Conservation (phyloP, 2,113 vertebrate species). For the Limnothrissa miodon region DNA sequence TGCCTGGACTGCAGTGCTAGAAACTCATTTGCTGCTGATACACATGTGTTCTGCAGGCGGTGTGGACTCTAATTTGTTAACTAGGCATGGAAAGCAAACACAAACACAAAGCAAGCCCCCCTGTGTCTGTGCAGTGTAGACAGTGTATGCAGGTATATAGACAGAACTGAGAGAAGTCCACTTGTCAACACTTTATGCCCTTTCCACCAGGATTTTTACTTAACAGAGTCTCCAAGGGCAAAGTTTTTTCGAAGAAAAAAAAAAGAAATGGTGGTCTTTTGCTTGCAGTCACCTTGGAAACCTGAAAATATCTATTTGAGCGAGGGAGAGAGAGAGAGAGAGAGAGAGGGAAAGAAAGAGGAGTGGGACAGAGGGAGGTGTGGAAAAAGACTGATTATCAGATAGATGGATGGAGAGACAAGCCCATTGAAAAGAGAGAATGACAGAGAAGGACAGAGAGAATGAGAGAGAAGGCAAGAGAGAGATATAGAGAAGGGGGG, state of each 20-base stretch:
- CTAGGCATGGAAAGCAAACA: too few species aligned
- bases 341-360: not conserved
- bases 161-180: not conserved
- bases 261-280: not conserved
- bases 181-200: not conserved
- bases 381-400: conserved; percentile 1
- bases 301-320: conserved; percentile 17
- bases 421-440: not conserved
- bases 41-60: too few species aligned
- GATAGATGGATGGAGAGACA: conserved; percentile 4
- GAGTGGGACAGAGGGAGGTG: not conserved
- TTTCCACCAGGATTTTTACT: not conserved
- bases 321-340: conserved; percentile 10
- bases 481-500: not conserved
- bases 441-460: not conserved
- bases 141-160: too few species aligned
- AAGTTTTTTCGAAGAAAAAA: not conserved
- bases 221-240: not conserved
- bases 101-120: too few species aligned
- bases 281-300: conserved; percentile 4
- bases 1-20: not conserved
- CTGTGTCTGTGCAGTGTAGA: too few species aligned
- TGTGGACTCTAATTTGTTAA: too few species aligned
- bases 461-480: not conserved
- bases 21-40: not conserved